Percentiles rank a stretch among this genome's conserved stretches.
Evolutionary conservation across 2,797 vertebrate species (phyloP).

Genomic region (Passerculus sandwichensis): DNA sequence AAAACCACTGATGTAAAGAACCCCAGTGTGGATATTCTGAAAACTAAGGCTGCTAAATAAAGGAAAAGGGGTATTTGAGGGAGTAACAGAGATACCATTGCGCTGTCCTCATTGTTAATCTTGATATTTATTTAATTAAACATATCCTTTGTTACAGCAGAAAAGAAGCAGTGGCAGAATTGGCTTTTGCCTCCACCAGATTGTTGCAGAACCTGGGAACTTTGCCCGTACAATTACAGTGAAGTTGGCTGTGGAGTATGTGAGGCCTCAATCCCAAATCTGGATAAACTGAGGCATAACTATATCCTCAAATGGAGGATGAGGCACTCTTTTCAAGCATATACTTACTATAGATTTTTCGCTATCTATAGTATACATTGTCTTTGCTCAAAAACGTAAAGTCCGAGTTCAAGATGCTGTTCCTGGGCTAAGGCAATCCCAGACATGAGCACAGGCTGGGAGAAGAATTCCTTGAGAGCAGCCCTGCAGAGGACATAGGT

Average conservation of each 20-base stretch:
- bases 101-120: not conserved
- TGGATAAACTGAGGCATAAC: slow-evolving; percentile 14
- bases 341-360: not conserved
- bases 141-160: slow-evolving; percentile 25
- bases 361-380: not conserved
- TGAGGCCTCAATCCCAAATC: slow-evolving; percentile 11
- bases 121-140: slow-evolving; percentile 41
- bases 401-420: not conserved
- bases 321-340: not conserved
- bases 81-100: not conserved
- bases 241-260: not conserved
- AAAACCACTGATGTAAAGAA: not conserved
- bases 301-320: not conserved
- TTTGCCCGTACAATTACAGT: slow-evolving; percentile 28
- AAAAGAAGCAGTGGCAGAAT: slow-evolving; percentile 27
- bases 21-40: not conserved
- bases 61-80: not conserved
- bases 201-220: slow-evolving; percentile 29
- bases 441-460: not conserved
- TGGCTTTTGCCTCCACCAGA: slow-evolving; percentile 41
- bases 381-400: not conserved
- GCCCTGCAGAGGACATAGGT: not conserved
- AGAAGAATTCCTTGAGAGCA: not conserved
- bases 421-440: not conserved
- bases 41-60: not conserved